A percentile compares a stretch with the other conserved stretches of the same genome.
Evolutionary conservation across 2,113 vertebrate genomes (phyloP).

Genomic region (Vulpes vulpes): DNA sequence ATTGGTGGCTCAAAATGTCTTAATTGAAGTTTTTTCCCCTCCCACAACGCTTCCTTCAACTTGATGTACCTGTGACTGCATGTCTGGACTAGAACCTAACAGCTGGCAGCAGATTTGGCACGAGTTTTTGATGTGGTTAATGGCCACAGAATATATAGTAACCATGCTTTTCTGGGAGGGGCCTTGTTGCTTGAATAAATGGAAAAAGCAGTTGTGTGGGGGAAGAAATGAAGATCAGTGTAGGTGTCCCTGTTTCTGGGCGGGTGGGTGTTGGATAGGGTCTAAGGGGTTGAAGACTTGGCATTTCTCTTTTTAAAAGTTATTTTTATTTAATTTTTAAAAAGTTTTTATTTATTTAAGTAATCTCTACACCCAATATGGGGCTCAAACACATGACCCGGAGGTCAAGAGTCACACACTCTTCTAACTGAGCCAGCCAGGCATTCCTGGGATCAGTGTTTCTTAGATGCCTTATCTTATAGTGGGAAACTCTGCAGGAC

Average conservation of each 20-base stretch:
- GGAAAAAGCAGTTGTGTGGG: neutral
- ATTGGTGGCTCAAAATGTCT: neutral
- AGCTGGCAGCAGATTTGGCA: neutral
- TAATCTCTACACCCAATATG: no score
- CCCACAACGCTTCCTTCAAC: neutral
- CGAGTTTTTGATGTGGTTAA: neutral
- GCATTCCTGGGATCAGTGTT: accelerated
- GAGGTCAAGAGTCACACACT: no score
- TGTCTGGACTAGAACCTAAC: neutral
- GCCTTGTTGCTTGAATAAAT: neutral
- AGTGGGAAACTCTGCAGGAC: neutral
- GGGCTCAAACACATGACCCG: no score
- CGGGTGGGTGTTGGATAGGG: neutral
- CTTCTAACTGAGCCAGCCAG: no score
- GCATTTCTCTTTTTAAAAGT: neutral
- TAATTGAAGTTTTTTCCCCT: neutral
- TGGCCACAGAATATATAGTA: neutral
- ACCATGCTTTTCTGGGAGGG: neutral
- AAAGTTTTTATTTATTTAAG: no score
- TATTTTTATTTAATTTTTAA: neutral
- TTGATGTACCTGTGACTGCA: neutral
- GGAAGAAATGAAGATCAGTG: neutral
- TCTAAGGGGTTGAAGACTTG: neutral
- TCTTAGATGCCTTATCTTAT: neutral
- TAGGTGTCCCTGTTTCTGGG: neutral